phyloP scores from a whole-genome alignment of 2,797 vertebrate genomes.

The Calcarius lapponicus region DNA sequence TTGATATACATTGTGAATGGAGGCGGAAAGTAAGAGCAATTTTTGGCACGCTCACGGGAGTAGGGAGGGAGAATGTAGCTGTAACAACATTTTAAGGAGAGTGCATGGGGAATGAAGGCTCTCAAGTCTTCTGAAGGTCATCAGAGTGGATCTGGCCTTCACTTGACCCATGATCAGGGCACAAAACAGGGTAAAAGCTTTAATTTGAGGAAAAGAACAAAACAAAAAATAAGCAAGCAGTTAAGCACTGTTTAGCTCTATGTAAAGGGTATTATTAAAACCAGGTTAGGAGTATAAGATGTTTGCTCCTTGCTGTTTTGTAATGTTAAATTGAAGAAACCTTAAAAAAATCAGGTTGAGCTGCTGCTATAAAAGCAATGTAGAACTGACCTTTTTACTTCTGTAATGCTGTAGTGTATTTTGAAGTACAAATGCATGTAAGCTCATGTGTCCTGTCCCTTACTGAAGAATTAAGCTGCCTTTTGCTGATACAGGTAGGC shows the following conservation, averaged over 20 bases:
- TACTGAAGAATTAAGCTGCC: neutral
- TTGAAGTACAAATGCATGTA: neutral
- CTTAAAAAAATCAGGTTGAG: neutral
- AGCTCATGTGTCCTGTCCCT: neutral
- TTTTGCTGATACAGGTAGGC: neutral
- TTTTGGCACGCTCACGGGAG: neutral
- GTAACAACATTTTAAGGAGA: neutral
- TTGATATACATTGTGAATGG: neutral
- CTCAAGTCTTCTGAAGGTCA: neutral
- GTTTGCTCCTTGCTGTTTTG: neutral
- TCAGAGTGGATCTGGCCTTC: constrained; percentile 1
- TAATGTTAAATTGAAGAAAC: neutral
- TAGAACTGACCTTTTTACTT: neutral
- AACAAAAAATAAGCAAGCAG: neutral
- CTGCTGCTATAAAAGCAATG: neutral
- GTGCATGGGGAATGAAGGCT: neutral
- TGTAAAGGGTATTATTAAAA: neutral
- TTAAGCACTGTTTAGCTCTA: neutral
- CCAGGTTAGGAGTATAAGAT: neutral
- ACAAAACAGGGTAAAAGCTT: neutral
- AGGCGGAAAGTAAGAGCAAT: neutral
- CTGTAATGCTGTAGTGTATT: neutral
- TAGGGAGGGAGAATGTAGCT: neutral
- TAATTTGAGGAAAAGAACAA: neutral
- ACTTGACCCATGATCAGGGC: neutral